Conservation (phyloP, 2,888 invertebrate genomes). For the Athetis lepigone region DNA sequence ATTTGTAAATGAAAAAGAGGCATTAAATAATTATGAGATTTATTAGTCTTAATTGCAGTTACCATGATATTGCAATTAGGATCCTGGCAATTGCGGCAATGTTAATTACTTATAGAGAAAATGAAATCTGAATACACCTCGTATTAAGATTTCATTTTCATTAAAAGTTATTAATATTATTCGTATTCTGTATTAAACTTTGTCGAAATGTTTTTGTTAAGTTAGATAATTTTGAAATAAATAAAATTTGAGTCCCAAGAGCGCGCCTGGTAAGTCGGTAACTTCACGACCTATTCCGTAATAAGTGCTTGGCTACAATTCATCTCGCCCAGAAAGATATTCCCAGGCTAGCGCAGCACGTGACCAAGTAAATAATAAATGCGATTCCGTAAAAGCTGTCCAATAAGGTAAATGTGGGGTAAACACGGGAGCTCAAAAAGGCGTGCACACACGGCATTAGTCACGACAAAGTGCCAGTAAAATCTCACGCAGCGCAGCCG, state of each 20-base stretch:
- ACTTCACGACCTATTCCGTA: not conserved
- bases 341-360: conserved; percentile 28
- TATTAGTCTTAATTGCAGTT: conserved; percentile 1
- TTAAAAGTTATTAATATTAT: not conserved
- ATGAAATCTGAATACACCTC: too few relatives aligned
- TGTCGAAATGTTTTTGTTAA: too few relatives aligned
- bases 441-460: conserved; percentile 69
- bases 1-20: conserved; percentile 22
- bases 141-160: not conserved
- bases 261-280: not conserved
- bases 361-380: conserved; percentile 47
- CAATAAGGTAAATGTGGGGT: conserved; percentile 49
- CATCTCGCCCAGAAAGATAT: conserved; percentile 27
- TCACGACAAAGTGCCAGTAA: conserved; percentile 76
- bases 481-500: conserved; percentile 73
- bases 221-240: too few relatives aligned
- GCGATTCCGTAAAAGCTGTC: conserved; percentile 44
- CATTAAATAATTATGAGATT: conserved; percentile 7
- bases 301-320: conserved; percentile 1
- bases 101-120: too few relatives aligned
- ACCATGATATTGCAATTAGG: not conserved
- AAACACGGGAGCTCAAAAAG: conserved; percentile 62
- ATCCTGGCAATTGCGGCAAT: too few relatives aligned
- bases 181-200: not conserved
- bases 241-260: too few relatives aligned